These are phyloP conservation scores for Drymodes brunneopygia DNA, from an alignment of 2,113 vertebrate genomes.

Conservation along the genomic window DNA sequence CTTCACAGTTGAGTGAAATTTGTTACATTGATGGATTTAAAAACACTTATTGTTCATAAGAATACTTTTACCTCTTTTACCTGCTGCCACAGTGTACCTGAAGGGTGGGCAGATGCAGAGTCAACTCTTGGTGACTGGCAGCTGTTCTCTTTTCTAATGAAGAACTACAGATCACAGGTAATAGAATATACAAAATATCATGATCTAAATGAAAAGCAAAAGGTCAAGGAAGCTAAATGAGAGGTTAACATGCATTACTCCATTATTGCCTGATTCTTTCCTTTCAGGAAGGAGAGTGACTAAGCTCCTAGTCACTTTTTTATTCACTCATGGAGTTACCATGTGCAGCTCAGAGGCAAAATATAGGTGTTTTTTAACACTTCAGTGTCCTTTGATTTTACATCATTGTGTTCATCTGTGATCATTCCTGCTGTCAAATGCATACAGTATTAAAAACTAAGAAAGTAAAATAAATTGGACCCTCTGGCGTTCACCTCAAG, in stretches of 20 bases:
- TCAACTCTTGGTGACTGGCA: background rate
- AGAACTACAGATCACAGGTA: background rate
- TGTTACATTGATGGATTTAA: background rate
- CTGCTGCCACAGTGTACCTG: background rate
- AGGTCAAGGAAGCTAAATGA: background rate
- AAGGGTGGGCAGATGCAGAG: background rate
- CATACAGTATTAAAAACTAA: background rate
- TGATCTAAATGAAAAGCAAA: slow-evolving; percentile 11
- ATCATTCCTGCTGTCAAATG: background rate
- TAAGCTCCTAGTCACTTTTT: background rate
- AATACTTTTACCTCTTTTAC: background rate
- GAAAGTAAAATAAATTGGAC: background rate
- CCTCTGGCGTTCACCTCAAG: background rate
- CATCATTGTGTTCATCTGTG: background rate
- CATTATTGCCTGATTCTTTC: background rate
- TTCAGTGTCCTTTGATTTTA: background rate
- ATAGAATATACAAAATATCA: background rate
- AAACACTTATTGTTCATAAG: background rate
- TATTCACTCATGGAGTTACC: background rate
- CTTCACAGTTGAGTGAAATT: background rate
- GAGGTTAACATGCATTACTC: background rate
- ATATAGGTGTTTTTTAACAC: background rate
- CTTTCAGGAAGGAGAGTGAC: background rate
- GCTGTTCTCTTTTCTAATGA: background rate
- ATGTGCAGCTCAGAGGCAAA: background rate